Percentiles rank a stretch among this genome's conserved stretches.
Conservation (phyloP, 2,888 invertebrate species). For the Scaeva pyrastri region DNA sequence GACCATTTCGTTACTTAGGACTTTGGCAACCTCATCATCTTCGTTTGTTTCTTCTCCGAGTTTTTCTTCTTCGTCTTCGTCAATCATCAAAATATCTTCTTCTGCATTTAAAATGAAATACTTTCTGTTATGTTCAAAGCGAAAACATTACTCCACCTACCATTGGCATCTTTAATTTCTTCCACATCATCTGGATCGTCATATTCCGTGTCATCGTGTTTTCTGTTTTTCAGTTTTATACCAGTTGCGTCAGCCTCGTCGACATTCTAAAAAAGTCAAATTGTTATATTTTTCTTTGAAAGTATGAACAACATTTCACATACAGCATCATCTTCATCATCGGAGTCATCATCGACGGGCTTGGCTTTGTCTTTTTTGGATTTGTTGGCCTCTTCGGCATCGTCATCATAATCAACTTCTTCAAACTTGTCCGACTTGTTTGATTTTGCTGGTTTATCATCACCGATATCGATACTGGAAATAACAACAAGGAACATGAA, state of each 20-base stretch:
- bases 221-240: conserved; percentile 85
- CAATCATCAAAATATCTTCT: background rate
- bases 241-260: conserved; percentile 83
- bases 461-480: conserved; percentile 83
- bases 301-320: conserved; percentile 49
- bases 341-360: conserved; percentile 82
- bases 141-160: conserved; percentile 69
- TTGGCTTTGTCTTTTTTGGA: conserved; percentile 84
- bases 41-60: conserved; percentile 64
- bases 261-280: conserved; percentile 73
- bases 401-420: conserved; percentile 83
- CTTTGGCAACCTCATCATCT: conserved; percentile 80
- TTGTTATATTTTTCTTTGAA: background rate
- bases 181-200: conserved; percentile 88
- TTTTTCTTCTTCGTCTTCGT: conserved; percentile 29
- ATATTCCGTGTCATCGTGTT: conserved; percentile 87
- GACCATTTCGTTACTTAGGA: conserved; percentile 81
- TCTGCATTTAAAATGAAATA: conserved; percentile 67
- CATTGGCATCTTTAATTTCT: conserved; percentile 84
- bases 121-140: background rate
- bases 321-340: conserved; percentile 80
- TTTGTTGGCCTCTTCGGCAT: conserved; percentile 82
- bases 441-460: conserved; percentile 80
- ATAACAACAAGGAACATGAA: background rate
- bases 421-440: conserved; percentile 76